Base-by-base conservation (phyloP, 2,113 vertebrate species). In the Ammodramus savannarum region DNA sequence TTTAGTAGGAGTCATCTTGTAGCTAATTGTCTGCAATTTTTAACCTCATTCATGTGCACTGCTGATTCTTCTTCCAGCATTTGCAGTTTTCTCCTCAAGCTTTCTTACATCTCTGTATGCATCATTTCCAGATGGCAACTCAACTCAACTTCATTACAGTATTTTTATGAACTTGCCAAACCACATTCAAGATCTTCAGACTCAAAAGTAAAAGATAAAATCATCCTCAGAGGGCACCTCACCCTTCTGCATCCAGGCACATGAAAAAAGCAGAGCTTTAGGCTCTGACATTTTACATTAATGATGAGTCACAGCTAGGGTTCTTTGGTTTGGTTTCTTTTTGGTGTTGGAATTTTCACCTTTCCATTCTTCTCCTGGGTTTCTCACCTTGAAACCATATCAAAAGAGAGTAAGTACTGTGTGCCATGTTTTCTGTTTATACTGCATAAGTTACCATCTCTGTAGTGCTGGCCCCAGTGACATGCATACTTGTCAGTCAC, bases 161-260 rank as follows among this genome's bases (percentile, higher is more conserved):
- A 96, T 72, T 94, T 96, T 95, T 87, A 94, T 62, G 68, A 90
- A 74, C 66, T 91, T 95, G 94, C 87, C 92, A 96, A 96, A 93
- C 91, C 94, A 95, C 94, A 95, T 92, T 66, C 87, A 92, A 92
- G 79, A 68, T 75, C 76, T 90, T 94, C 72, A 90, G 68, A 81
- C 63, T 91, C 85, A 69, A 88, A 95, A 88, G 57, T 65, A 59
- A 93, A 89, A 96, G 96, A 95, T 95, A 97, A 87, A 87, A 93
- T 94, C 85, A 92, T 88, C 31, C 58, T 96, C 68, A 85, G 68
- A 96, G 68, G 84, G 90, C 73, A 90, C 91, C 87, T 96, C 95
- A 95, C 87, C 89, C 79, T 84, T 77, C 73, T 93, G 86, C 89
- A 91, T 55, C 61, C 72, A 95, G 62, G 81, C 74, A 83, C 52